A percentile compares a stretch with the other conserved stretches of the same genome.
These are phyloP conservation scores for Arctopsyche grandis DNA, from an alignment of 1,140 invertebrate species.

Conservation along the genomic window DNA sequence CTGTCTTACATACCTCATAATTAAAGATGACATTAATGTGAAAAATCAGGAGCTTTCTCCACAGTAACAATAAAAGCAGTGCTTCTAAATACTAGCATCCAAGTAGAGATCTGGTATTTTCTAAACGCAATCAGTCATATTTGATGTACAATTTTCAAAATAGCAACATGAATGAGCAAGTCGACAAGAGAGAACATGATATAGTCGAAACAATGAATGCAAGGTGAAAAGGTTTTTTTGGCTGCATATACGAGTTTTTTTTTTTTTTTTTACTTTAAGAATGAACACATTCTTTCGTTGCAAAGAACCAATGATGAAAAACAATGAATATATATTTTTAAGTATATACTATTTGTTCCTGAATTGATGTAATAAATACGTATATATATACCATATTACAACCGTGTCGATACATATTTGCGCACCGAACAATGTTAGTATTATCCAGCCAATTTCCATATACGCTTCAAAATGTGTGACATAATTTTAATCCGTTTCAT, in stretches of 20 bases:
- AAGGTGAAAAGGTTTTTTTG: slow-evolving; percentile 67
- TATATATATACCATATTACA: no score
- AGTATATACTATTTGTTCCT: no score
- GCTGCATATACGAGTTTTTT: slow-evolving; percentile 58
- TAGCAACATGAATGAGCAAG: slow-evolving; percentile 48
- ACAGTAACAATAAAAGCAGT: slow-evolving; percentile 24
- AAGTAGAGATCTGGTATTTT: slow-evolving; percentile 41
- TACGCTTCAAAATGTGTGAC: background rate
- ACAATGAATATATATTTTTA: no score
- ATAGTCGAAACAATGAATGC: slow-evolving; percentile 66
- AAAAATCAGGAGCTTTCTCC: slow-evolving; percentile 37
- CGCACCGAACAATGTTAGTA: no score
- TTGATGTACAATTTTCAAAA: slow-evolving; percentile 17
- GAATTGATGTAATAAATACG: no score
- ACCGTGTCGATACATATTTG: no score
- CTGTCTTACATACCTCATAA: slow-evolving; percentile 42
- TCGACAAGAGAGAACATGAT: slow-evolving; percentile 64
- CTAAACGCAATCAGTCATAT: slow-evolving; percentile 23
- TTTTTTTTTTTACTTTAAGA: no score
- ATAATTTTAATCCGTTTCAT: background rate
- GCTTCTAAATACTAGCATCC: background rate
- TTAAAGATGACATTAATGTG: slow-evolving; percentile 30
- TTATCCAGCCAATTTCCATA: no score
- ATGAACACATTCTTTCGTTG: slow-evolving; percentile 44
- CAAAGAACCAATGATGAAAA: slow-evolving; percentile 56